Percentiles rank a stretch among this genome's conserved stretches.
Evolutionary conservation across 2,113 vertebrate species (phyloP).

Genomic region (Phalacrocorax aristotelis): DNA sequence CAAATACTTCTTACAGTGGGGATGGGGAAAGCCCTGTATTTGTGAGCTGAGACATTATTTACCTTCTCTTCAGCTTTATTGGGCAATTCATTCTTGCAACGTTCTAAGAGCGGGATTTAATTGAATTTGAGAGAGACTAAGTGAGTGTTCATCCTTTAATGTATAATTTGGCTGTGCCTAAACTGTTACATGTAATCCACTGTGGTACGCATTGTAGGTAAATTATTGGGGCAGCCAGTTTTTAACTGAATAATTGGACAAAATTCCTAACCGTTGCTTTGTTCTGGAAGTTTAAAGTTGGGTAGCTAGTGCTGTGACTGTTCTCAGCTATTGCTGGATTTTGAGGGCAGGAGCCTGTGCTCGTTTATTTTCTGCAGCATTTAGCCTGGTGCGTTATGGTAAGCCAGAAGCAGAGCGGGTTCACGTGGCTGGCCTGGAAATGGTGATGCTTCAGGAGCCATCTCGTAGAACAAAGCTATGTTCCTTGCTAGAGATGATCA

Average conservation of each 20-base stretch:
- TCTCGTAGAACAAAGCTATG: fast-evolving
- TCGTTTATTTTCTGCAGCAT: background rate
- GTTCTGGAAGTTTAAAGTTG: background rate
- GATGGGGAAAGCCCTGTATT: background rate
- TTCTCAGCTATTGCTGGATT: background rate
- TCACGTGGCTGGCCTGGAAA: background rate
- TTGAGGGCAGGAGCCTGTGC: background rate
- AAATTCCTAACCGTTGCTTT: background rate
- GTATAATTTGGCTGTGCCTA: background rate
- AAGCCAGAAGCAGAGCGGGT: background rate
- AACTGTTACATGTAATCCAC: fast-evolving
- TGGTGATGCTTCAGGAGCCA: background rate
- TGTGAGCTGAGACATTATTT: background rate
- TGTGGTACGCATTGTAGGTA: background rate
- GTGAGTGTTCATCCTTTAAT: background rate
- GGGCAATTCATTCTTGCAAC: background rate
- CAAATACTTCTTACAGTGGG: background rate
- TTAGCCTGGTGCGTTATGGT: background rate
- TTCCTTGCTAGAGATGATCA: fast-evolving
- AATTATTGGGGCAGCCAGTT: background rate
- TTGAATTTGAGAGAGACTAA: fast-evolving
- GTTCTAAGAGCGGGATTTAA: fast-evolving
- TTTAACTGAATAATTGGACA: background rate
- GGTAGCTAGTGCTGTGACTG: background rate
- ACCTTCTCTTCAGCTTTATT: background rate